Evolutionary conservation across 2,888 invertebrate genomes (phyloP).

Genomic region (Auanema freiburgensis): DNA sequence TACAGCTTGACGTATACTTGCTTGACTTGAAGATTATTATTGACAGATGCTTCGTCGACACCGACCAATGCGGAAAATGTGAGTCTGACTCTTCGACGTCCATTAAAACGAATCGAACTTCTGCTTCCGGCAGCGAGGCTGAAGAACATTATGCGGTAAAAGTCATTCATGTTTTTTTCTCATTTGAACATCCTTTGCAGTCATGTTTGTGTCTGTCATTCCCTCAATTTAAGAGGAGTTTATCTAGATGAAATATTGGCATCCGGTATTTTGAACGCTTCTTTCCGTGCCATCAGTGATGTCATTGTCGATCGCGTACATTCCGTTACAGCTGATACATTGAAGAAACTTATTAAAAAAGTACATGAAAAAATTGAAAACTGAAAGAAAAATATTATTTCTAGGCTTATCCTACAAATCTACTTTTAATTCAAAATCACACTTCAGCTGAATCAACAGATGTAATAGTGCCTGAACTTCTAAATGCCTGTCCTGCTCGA

Average conservation of each 20-base stretch:
- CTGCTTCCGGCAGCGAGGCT: constrained; percentile 7
- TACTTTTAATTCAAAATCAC: constrained; percentile 5
- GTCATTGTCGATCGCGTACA: constrained; percentile 9
- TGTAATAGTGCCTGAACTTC: constrained; percentile 1
- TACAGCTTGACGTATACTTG: too few relatives aligned
- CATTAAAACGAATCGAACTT: constrained; percentile 1
- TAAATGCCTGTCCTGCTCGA: not conserved
- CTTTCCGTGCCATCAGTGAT: constrained; percentile 8
- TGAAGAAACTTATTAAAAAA: constrained; percentile 3
- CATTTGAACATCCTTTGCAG: not conserved
- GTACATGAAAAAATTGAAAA: not conserved
- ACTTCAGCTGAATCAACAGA: not conserved
- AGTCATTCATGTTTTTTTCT: constrained; percentile 1
- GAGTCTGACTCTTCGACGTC: constrained; percentile 4
- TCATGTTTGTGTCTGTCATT: constrained; percentile 4
- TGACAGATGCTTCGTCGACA: not conserved
- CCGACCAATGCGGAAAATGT: not conserved
- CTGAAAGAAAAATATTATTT: not conserved
- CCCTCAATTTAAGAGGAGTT: constrained; percentile 2
- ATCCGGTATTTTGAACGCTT: constrained; percentile 5
- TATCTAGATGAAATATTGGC: constrained; percentile 6
- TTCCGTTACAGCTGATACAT: constrained; percentile 5
- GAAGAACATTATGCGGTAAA: constrained; percentile 6
- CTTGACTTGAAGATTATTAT: too few relatives aligned
- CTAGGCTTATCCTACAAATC: constrained; percentile 5